Conservation (phyloP, 2,113 vertebrate species). For the Macquaria ambigua region DNA sequence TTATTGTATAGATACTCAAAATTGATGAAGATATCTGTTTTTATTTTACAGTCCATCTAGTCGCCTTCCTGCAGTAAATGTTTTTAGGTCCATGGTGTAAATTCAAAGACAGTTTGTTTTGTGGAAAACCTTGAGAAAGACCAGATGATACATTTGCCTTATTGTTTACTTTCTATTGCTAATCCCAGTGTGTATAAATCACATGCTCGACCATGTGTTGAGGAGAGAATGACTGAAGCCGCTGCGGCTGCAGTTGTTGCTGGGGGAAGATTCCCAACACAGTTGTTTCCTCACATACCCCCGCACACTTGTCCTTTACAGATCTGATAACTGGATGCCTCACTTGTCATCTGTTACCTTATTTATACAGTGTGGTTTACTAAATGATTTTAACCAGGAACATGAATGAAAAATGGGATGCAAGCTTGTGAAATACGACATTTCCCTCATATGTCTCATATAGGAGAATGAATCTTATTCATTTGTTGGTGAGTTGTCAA, state of each 20-base stretch:
- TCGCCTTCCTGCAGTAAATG: neutral
- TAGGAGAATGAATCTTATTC: neutral
- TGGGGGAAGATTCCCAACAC: conserved; percentile 10
- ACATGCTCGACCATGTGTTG: neutral
- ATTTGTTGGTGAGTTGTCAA: neutral
- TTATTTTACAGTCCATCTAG: neutral
- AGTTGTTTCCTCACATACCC: conserved; percentile 24
- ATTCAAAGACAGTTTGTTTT: conserved; percentile 25
- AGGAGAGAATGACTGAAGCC: neutral
- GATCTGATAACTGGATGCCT: conserved; percentile 16
- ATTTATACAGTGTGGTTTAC: neutral
- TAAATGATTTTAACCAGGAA: conserved; percentile 1
- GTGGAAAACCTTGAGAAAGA: neutral
- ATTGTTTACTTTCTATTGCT: conserved; percentile 36
- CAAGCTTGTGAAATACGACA: neutral
- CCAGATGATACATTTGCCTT: conserved; percentile 34
- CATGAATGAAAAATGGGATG: neutral
- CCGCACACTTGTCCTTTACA: neutral
- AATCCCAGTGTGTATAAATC: conserved; percentile 27
- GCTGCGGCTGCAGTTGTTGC: conserved; percentile 1
- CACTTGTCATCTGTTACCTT: neutral
- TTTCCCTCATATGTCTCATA: neutral
- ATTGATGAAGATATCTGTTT: neutral
- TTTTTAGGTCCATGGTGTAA: neutral
- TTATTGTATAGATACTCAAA: neutral